Evolutionary conservation across 2,113 vertebrate genomes (phyloP).

Genomic region (Grammomys dolichurus): DNA sequence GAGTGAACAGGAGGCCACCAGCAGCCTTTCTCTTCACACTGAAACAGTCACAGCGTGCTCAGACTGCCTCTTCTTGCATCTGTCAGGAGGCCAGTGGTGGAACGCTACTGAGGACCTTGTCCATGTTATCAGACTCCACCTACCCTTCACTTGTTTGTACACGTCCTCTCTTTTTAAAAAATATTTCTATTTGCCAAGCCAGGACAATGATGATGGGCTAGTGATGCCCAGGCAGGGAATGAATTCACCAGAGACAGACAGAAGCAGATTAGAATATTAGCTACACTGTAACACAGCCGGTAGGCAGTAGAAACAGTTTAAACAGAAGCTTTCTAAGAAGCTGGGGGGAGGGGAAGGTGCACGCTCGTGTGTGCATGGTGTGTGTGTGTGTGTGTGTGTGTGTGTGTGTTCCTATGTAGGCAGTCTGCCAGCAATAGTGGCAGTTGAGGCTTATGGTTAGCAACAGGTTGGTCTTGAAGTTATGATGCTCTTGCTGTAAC

Average conservation of each 20-base stretch:
- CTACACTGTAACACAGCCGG: background rate
- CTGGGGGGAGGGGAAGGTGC: background rate
- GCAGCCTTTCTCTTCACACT: background rate
- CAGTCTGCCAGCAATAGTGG: background rate
- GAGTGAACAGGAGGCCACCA: background rate
- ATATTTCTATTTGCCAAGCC: background rate
- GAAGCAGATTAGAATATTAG: background rate
- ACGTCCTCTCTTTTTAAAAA: background rate
- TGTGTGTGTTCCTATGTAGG: background rate
- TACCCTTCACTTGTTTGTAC: background rate
- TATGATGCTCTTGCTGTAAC: background rate
- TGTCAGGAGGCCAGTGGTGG: background rate
- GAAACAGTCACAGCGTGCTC: background rate
- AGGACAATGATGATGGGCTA: background rate
- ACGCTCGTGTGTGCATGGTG: too few relatives aligned
- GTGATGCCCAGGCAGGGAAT: background rate
- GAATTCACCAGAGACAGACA: background rate
- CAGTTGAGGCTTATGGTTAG: background rate
- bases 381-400: background rate
- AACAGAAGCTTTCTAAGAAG: background rate
- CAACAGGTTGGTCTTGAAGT: background rate
- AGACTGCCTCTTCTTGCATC: background rate
- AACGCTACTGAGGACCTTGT: background rate
- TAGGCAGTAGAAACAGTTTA: background rate
- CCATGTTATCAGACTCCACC: background rate